A percentile compares a stretch with the other conserved stretches of the same genome.
These are phyloP conservation scores for Cecropterus lyciades DNA, from an alignment of 1,140 invertebrate genomes.

Conservation along the genomic window DNA sequence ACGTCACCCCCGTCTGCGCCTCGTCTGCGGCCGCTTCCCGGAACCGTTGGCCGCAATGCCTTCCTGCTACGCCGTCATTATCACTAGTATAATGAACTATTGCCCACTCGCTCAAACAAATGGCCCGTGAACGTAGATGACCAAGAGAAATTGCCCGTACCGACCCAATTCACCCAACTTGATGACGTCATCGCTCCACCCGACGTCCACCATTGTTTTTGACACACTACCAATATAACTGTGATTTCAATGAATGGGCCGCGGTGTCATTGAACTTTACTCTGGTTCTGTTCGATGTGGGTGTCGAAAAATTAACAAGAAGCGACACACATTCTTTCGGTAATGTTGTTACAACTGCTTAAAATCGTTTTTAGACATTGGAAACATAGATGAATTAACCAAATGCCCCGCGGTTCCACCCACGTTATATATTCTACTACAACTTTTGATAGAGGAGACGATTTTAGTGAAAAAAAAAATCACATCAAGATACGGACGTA, in stretches of 20 bases:
- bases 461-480: too few relatives aligned
- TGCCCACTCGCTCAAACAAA: slow-evolving; percentile 35
- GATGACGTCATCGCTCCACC: slow-evolving; percentile 56
- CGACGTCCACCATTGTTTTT: slow-evolving; percentile 60
- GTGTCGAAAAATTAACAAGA: slow-evolving; percentile 61
- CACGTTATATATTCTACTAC: too few relatives aligned
- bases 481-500: too few relatives aligned
- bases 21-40: slow-evolving; percentile 75
- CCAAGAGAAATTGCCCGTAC: slow-evolving; percentile 43
- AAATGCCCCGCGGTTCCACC: too few relatives aligned
- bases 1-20: slow-evolving; percentile 74
- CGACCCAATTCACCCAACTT: slow-evolving; percentile 44
- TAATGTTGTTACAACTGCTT: slow-evolving; percentile 44
- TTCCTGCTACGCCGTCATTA: slow-evolving; percentile 66
- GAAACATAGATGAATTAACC: slow-evolving; percentile 7
- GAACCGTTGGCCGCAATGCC: slow-evolving; percentile 67
- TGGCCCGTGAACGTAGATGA: slow-evolving; percentile 40
- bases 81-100: slow-evolving; percentile 58
- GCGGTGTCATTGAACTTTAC: slow-evolving; percentile 76
- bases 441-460: too few relatives aligned
- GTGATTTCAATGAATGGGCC: slow-evolving; percentile 72
- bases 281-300: slow-evolving; percentile 67
- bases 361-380: slow-evolving; percentile 24
- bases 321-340: slow-evolving; percentile 38
- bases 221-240: slow-evolving; percentile 66